Evolutionary conservation across 2,797 vertebrate species (phyloP).

Genomic region (Enteromius viviparus): DNA sequence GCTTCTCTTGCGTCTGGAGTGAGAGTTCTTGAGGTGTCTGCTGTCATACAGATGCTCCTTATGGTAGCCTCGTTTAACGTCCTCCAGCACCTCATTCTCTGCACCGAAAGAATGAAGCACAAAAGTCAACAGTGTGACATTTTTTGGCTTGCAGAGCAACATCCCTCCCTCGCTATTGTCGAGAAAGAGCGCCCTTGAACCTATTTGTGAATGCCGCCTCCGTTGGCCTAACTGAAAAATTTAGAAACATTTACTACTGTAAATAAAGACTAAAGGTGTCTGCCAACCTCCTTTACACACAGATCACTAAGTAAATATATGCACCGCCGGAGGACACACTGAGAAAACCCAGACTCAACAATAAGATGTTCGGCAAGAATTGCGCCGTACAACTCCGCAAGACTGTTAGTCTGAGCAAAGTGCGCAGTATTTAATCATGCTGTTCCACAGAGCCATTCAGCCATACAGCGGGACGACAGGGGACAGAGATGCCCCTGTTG

Average conservation of each 20-base stretch:
- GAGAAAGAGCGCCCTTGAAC: constrained; percentile 5
- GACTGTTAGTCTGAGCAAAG: constrained; percentile 9
- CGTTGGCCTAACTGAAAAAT: neutral
- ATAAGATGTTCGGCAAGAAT: constrained; percentile 3
- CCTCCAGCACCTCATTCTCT: constrained; percentile 82
- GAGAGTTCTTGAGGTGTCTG: constrained; percentile 80
- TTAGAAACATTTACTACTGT: constrained; percentile 21
- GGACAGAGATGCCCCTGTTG: constrained; percentile 40
- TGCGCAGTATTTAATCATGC: constrained; percentile 26
- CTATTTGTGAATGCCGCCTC: constrained; percentile 5
- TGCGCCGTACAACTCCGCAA: neutral
- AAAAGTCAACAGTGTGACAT: constrained; percentile 8
- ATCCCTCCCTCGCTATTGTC: constrained; percentile 9
- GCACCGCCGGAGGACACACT: constrained; percentile 18
- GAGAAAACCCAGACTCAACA: constrained; percentile 32
- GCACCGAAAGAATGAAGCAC: constrained; percentile 52
- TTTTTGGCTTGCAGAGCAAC: constrained; percentile 24
- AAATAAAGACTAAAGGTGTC: constrained; percentile 7
- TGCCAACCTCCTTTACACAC: constrained; percentile 10
- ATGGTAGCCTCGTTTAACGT: constrained; percentile 81
- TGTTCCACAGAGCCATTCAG: constrained; percentile 25
- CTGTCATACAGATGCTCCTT: constrained; percentile 80
- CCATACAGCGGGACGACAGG: constrained; percentile 10
- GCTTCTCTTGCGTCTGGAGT: constrained; percentile 88
- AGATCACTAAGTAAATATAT: constrained; percentile 26